These are phyloP conservation scores for Melanophora roralis DNA, from an alignment of 2,888 invertebrate genomes.

Conservation along the genomic window DNA sequence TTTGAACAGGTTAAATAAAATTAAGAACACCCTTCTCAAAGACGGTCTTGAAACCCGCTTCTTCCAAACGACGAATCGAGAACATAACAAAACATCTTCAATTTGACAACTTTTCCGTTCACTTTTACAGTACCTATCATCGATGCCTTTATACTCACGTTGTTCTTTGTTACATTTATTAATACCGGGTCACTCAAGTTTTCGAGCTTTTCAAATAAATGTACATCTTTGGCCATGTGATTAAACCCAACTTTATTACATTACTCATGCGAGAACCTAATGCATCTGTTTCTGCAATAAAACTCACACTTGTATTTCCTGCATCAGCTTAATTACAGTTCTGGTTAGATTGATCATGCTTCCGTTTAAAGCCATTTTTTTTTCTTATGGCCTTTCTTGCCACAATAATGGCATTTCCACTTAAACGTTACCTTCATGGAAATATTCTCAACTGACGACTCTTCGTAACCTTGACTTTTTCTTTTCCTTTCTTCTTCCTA, in stretches of 20 bases:
- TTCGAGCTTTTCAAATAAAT: not conserved
- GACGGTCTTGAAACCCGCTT: not conserved
- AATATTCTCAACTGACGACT: not conserved
- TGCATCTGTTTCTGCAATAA: not conserved
- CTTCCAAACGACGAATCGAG: not conserved
- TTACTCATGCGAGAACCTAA: not conserved
- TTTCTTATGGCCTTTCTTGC: not conserved
- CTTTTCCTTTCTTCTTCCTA: constrained; percentile 5
- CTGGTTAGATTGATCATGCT: not conserved
- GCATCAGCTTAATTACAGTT: not conserved
- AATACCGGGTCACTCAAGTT: not conserved
- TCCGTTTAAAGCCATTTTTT: not conserved
- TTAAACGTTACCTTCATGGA: not conserved
- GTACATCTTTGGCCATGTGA: not conserved
- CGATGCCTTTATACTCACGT: not conserved
- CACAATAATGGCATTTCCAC: constrained; percentile 4
- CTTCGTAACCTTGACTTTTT: not conserved
- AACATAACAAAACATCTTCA: not conserved
- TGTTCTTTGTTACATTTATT: not conserved
- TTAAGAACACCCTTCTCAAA: not conserved
- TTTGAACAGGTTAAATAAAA: not conserved
- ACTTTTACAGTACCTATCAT: not conserved
- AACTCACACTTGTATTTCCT: not conserved
- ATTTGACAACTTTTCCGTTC: not conserved
- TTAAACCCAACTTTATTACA: not conserved